These are phyloP conservation scores for Sebastes taczanowskii DNA, from an alignment of 2,797 vertebrate species.

Conservation along the genomic window DNA sequence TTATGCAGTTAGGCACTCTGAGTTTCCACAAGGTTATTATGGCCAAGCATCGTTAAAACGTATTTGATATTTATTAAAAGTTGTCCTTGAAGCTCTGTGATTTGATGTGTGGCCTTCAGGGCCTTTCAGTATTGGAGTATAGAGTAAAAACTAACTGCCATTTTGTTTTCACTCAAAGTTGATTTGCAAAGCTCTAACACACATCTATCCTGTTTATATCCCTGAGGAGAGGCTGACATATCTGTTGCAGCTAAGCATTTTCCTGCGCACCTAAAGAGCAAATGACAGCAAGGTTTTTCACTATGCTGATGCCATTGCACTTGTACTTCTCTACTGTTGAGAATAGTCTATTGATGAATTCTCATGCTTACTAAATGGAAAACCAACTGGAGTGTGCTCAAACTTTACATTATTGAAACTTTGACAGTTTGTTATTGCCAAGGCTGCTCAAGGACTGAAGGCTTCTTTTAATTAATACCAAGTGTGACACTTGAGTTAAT, in stretches of 20 bases:
- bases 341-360: slow-evolving; percentile 15
- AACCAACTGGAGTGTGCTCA: slow-evolving; percentile 2
- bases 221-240: neutral
- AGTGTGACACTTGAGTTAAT: slow-evolving; percentile 29
- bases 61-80: slow-evolving; percentile 6
- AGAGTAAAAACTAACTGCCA: neutral
- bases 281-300: slow-evolving; percentile 18
- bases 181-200: slow-evolving; percentile 6
- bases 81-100: neutral
- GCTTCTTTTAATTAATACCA: slow-evolving; percentile 20
- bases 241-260: slow-evolving; percentile 11
- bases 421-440: neutral
- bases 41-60: slow-evolving; percentile 2
- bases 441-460: neutral
- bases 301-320: slow-evolving; percentile 10
- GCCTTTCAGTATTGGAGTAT: slow-evolving; percentile 1
- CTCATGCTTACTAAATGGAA: slow-evolving; percentile 15
- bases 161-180: slow-evolving; percentile 21
- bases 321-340: slow-evolving; percentile 23
- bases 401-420: slow-evolving; percentile 3
- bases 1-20: neutral
- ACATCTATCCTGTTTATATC: neutral
- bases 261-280: slow-evolving; percentile 1
- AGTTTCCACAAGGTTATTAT: neutral
- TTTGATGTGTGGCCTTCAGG: neutral